Evolutionary conservation across 2,113 vertebrate genomes (phyloP).

Genomic region (Thymallus thymallus): DNA sequence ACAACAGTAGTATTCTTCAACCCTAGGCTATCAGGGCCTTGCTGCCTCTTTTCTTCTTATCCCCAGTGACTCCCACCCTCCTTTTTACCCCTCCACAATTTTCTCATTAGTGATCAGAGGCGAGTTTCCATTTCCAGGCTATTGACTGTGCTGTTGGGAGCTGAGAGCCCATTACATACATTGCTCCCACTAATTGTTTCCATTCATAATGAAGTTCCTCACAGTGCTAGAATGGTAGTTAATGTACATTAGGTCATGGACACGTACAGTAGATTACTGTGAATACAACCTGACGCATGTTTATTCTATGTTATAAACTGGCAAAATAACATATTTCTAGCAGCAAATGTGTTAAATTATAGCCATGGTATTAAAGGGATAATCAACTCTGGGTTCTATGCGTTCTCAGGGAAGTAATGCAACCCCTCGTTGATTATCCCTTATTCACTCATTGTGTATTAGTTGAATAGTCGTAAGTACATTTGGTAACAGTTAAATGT

Average conservation of each 20-base stretch:
- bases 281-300: slow-evolving; percentile 51
- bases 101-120: slow-evolving; percentile 75
- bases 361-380: no score
- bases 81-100: slow-evolving; percentile 54
- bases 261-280: slow-evolving; percentile 40
- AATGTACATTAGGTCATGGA: slow-evolving; percentile 57
- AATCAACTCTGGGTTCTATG: no score
- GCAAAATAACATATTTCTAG: no score
- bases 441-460: slow-evolving; percentile 39
- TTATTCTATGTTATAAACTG: slow-evolving; percentile 1
- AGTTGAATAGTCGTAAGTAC: slow-evolving; percentile 32
- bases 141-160: slow-evolving; percentile 72
- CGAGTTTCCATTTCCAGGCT: slow-evolving; percentile 74
- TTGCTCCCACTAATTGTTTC: slow-evolving; percentile 71
- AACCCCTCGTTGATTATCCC: no score
- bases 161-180: slow-evolving; percentile 69
- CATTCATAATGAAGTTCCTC: slow-evolving; percentile 74
- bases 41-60: slow-evolving; percentile 35
- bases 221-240: slow-evolving; percentile 63
- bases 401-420: no score
- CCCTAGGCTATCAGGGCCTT: slow-evolving; percentile 21
- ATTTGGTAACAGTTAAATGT: slow-evolving; percentile 23
- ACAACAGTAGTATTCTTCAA: slow-evolving; percentile 34
- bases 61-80: slow-evolving; percentile 46
- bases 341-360: no score